phyloP scores from a whole-genome alignment of 2,113 vertebrate species.

The Merops nubicus region DNA sequence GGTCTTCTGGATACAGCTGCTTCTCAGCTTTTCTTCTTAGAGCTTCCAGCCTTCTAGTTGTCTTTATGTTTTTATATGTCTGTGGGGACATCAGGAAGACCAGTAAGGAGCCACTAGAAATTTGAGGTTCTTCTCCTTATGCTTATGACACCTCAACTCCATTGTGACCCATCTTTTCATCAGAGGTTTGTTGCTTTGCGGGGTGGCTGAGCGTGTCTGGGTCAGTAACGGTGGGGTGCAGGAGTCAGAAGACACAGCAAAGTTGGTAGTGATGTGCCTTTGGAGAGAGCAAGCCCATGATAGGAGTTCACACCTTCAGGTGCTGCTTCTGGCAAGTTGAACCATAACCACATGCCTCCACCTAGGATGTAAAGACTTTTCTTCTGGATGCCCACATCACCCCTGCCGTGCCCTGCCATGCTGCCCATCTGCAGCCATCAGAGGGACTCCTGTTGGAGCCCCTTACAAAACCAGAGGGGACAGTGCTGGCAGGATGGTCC shows the following conservation, averaged over 20 bases:
- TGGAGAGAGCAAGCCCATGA: background rate
- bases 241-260: background rate
- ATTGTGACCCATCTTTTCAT: background rate
- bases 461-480: background rate
- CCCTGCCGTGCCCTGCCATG: background rate
- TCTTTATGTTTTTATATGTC: background rate
- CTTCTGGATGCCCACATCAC: background rate
- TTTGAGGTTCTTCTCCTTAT: background rate
- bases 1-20: background rate
- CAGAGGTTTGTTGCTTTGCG: background rate
- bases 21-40: background rate
- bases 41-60: background rate
- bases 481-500: background rate
- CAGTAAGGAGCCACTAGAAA: background rate
- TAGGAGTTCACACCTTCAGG: background rate
- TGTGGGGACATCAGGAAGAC: background rate
- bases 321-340: background rate
- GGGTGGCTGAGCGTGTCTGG: fast-evolving
- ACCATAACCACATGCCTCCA: background rate
- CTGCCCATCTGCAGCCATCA: background rate
- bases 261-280: background rate
- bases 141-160: background rate
- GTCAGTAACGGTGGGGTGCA: background rate
- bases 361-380: background rate
- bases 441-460: background rate